Conservation (phyloP, 2,888 invertebrate genomes). For the Spilosoma lubricipeda region DNA sequence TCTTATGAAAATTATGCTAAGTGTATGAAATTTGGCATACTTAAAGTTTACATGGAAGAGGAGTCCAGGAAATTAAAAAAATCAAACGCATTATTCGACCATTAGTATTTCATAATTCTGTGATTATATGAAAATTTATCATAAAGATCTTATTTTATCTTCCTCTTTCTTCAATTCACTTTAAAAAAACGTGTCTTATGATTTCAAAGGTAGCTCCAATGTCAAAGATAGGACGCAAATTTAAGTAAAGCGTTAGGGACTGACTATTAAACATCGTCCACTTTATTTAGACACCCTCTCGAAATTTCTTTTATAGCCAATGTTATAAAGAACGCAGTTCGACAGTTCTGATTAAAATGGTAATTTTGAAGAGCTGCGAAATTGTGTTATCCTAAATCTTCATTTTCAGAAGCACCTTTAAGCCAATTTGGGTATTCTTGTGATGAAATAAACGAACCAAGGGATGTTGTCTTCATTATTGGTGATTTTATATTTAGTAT, state of each 20-base stretch:
- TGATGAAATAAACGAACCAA: slow-evolving; percentile 7
- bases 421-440: neutral
- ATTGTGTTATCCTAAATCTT: slow-evolving; percentile 13
- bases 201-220: neutral
- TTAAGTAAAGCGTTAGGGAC: neutral
- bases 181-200: neutral
- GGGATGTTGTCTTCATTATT: neutral
- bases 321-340: neutral
- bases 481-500: neutral
- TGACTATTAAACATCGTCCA: slow-evolving; percentile 2
- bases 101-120: neutral
- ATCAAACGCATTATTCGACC: too few species aligned
- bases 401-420: slow-evolving; percentile 10
- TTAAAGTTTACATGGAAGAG: too few species aligned
- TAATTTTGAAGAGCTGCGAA: slow-evolving; percentile 11
- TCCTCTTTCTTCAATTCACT: neutral
- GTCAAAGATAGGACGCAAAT: neutral
- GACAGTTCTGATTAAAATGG: slow-evolving; percentile 12
- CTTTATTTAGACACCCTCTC: neutral
- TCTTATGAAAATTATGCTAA: too few species aligned
- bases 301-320: neutral
- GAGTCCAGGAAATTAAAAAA: too few species aligned
- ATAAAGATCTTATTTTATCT: neutral
- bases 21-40: too few species aligned
- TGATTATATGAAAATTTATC: neutral